Evolutionary conservation across 2,113 vertebrate genomes (phyloP).

Genomic region (Oncorhynchus kisutch): DNA sequence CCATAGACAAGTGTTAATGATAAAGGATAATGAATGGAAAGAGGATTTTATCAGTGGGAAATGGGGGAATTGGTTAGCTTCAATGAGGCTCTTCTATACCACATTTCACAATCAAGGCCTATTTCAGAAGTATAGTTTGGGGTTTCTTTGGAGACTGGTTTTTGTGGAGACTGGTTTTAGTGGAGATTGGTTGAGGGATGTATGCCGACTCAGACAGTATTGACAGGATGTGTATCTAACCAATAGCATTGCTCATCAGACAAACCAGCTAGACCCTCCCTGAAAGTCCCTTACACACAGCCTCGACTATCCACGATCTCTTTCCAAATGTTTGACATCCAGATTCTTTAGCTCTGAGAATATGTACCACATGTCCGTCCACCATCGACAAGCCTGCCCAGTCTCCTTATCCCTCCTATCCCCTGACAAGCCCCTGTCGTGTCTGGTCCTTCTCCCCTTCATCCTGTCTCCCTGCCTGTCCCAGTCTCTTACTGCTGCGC

Average conservation of each 20-base stretch:
- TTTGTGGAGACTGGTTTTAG: constrained; percentile 39
- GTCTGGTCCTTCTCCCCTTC: constrained; percentile 33
- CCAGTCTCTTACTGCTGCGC: constrained; percentile 39
- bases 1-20: constrained; percentile 65
- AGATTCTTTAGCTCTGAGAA: background rate
- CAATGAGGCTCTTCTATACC: constrained; percentile 73
- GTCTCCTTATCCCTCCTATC: constrained; percentile 24
- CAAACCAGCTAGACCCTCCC: constrained; percentile 19
- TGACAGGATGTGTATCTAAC: constrained; percentile 35
- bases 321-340: too few species aligned
- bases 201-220: constrained; percentile 40
- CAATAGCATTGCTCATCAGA: constrained; percentile 10
- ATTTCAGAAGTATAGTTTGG: constrained; percentile 48
- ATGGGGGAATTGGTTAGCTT: constrained; percentile 64
- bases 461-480: constrained; percentile 44
- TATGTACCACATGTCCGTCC: background rate
- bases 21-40: constrained; percentile 75
- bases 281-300: background rate
- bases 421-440: constrained; percentile 14
- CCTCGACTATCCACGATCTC: background rate
- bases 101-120: constrained; percentile 71
- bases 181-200: constrained; percentile 42
- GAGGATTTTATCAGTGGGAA: constrained; percentile 74
- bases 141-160: constrained; percentile 24
- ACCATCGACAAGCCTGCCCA: too few species aligned